These are phyloP conservation scores for Drosophila nigromelanica DNA, from an alignment of 1,140 invertebrate species.

Conservation along the genomic window DNA sequence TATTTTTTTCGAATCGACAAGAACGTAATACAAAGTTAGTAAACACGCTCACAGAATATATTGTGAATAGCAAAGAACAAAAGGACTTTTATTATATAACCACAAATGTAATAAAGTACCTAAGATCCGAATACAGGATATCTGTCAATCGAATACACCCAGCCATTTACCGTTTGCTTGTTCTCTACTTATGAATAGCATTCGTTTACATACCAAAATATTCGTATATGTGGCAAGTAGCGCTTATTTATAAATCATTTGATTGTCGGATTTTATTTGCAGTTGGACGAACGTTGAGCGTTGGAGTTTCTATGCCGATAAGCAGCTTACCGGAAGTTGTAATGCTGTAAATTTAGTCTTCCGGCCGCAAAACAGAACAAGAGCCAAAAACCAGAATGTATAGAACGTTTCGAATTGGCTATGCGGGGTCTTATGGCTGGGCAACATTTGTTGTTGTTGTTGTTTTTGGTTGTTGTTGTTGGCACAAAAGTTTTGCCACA, in stretches of 20 bases:
- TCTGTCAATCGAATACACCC: not conserved
- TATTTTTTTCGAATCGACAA: too few relatives aligned
- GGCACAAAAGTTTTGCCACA: slow-evolving; percentile 68
- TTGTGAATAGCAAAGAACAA: too few relatives aligned
- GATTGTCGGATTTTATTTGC: slow-evolving; percentile 80
- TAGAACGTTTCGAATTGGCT: slow-evolving; percentile 8
- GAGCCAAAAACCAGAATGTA: slow-evolving; percentile 13
- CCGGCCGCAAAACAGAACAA: slow-evolving; percentile 72
- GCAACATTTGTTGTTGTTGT: slow-evolving; percentile 46
- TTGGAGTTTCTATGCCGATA: slow-evolving; percentile 77
- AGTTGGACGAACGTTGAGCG: slow-evolving; percentile 55
- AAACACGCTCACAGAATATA: too few relatives aligned
- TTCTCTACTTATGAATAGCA: not conserved
- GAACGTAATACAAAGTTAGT: too few relatives aligned
- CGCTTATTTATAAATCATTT: slow-evolving; percentile 81
- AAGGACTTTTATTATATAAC: too few relatives aligned
- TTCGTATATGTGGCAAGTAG: slow-evolving; percentile 43
- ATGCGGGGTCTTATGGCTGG: slow-evolving; percentile 36
- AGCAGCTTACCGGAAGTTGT: slow-evolving; percentile 82
- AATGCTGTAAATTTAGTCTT: slow-evolving; percentile 83
- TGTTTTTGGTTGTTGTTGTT: not conserved
- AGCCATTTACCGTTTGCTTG: slow-evolving; percentile 1
- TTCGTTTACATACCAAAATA: slow-evolving; percentile 33
- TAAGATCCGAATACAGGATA: not conserved
- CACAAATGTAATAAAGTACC: too few relatives aligned